Evolutionary conservation across 2,888 invertebrate genomes (phyloP).

Genomic region (Dicyrtomina minuta): DNA sequence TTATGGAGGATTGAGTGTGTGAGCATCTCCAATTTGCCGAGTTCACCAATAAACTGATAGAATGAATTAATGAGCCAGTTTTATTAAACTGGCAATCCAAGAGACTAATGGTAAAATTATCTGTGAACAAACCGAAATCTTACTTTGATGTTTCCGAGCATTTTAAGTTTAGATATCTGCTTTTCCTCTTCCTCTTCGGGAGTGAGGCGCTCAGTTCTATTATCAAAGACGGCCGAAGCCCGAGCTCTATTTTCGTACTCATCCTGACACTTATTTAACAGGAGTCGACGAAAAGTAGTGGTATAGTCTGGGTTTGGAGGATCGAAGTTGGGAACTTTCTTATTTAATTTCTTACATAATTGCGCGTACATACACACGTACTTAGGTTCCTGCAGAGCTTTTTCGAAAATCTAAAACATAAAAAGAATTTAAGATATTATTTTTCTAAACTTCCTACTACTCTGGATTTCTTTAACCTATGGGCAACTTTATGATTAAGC

Average conservation of each 20-base stretch:
- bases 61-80: slow-evolving; percentile 7
- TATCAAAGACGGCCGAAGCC: slow-evolving; percentile 69
- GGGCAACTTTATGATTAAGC: no score
- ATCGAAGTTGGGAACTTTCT: slow-evolving; percentile 95
- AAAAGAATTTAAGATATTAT: background rate
- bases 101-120: background rate
- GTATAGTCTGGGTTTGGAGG: slow-evolving; percentile 67
- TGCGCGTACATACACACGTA: slow-evolving; percentile 99
- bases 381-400: slow-evolving; percentile 99
- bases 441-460: no score
- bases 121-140: background rate
- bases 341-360: slow-evolving; percentile 96
- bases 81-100: background rate
- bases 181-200: slow-evolving; percentile 89
- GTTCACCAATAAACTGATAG: slow-evolving; percentile 81
- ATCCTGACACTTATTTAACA: slow-evolving; percentile 92
- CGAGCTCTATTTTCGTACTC: slow-evolving; percentile 90
- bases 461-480: no score
- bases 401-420: slow-evolving; percentile 86
- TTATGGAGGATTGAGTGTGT: slow-evolving; percentile 88
- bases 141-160: slow-evolving; percentile 94
- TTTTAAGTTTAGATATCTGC: slow-evolving; percentile 91
- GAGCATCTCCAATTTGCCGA: slow-evolving; percentile 94
- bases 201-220: slow-evolving; percentile 62
- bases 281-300: slow-evolving; percentile 80